A percentile compares a stretch with the other conserved stretches of the same genome.
Conservation (phyloP, 2,797 vertebrate genomes). For the Iguana delicatissima region DNA sequence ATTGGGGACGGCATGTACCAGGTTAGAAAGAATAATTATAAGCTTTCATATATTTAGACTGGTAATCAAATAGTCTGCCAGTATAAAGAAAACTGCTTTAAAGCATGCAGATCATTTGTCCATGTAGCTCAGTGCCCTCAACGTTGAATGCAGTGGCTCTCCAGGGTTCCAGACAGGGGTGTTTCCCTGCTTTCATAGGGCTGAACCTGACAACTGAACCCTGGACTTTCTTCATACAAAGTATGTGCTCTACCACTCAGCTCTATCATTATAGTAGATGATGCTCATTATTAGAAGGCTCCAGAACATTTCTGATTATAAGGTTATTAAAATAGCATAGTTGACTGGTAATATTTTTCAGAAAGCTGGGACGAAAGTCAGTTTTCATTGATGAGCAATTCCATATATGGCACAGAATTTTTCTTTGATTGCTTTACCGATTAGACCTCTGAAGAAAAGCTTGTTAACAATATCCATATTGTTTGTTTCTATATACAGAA, state of each 20-base stretch:
- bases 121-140: not conserved
- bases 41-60: slow-evolving; percentile 41
- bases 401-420: slow-evolving; percentile 2
- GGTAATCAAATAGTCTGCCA: not conserved
- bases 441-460: slow-evolving; percentile 20
- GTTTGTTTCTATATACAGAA: slow-evolving; percentile 62
- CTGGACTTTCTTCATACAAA: not conserved
- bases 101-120: not conserved
- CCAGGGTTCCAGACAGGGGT: not conserved
- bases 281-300: slow-evolving; percentile 41
- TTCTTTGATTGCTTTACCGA: slow-evolving; percentile 23
- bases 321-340: slow-evolving; percentile 49
- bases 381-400: slow-evolving; percentile 18
- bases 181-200: not conserved
- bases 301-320: slow-evolving; percentile 55
- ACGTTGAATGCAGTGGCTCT: not conserved
- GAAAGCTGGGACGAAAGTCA: not conserved
- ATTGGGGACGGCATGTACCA: not conserved
- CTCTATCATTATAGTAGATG: not conserved
- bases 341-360: slow-evolving; percentile 37
- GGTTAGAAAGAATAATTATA: not conserved
- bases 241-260: not conserved
- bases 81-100: not conserved
- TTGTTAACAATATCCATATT: not conserved
- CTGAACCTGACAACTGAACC: not conserved